phyloP scores from a whole-genome alignment of 2,113 vertebrate genomes.

The Hymenochirus boettgeri region DNA sequence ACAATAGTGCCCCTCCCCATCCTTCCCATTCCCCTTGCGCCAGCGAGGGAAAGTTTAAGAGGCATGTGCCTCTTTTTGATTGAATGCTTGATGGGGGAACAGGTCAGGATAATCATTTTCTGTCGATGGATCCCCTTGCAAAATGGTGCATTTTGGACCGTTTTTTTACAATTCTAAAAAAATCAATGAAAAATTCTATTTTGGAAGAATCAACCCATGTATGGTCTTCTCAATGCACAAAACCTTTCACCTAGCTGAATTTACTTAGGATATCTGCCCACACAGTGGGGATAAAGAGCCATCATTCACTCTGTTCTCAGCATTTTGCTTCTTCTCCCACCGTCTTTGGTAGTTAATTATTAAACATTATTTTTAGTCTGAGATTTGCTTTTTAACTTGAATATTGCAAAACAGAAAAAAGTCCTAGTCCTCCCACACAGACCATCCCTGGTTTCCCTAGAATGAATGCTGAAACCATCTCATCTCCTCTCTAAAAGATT shows the following conservation, averaged over 20 bases:
- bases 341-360: constrained; percentile 20
- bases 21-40: too few relatives aligned
- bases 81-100: too few relatives aligned
- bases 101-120: too few relatives aligned
- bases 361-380: constrained; percentile 13
- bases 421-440: constrained; percentile 24
- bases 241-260: neutral
- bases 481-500: neutral
- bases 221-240: too few relatives aligned
- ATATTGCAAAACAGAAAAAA: constrained; percentile 22
- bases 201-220: too few relatives aligned
- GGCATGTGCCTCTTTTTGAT: too few relatives aligned
- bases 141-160: too few relatives aligned
- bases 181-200: too few relatives aligned
- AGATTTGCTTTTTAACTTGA: constrained; percentile 24
- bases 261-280: constrained; percentile 6
- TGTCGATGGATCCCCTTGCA: too few relatives aligned
- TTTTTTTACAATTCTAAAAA: too few relatives aligned
- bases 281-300: constrained; percentile 13
- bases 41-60: too few relatives aligned
- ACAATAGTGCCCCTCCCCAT: too few relatives aligned
- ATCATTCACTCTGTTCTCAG: neutral
- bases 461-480: neutral
- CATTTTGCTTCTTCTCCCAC: neutral
- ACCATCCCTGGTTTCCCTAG: constrained; percentile 6